Base-by-base conservation (phyloP, 1,140 invertebrate species). In the Temnothorax longispinosus region DNA sequence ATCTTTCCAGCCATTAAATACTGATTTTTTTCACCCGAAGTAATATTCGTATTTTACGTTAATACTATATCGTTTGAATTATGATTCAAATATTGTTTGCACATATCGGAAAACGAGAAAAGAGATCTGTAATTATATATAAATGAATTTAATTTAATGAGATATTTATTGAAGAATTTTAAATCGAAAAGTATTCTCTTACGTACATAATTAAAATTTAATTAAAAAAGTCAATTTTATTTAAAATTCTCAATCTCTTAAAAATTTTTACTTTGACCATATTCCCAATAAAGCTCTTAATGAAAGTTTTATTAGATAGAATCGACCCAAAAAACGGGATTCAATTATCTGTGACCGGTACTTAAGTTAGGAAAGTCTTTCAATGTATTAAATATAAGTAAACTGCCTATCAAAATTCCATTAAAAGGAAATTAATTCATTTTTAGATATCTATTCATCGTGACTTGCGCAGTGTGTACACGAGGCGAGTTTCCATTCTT, bases 401-500 rank as follows among this genome's bases (percentile, higher is more conserved):
- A 38, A 38, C n/a, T 27, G 5, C 15, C 8, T n/a, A 35, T 35
- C 13, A 50, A 27, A 72, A 21, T 60, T 82, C 1, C 5, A 47
- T 38, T 47, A 58, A 58, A 44, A 21, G 32, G 8, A 72, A 58
- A 41, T 71, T 27, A 44, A 32, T 11, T 67, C 41, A 41, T 27
- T 15, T 18, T 62, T 5, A 62, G 15, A n/a, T 67, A 80, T 67
- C 41, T 41, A 60, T 38, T 47, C 1, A 47, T 3, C 35, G 11
- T 80, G 77, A 10, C 27, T 72, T 54, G 18, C 15, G 27, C 13
- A 11, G 1, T 13, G 1, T 13, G 8, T 38, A 13, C 7, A 60
- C 27, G 27, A 58, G 44, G 13, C 3, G 6, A 72, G 32, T 74
- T 84, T 74, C 38, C 27, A 60, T 60, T 74, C 80, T 74, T 60